Conservation (phyloP, 2,113 vertebrate species). For the Elanoides forficatus region DNA sequence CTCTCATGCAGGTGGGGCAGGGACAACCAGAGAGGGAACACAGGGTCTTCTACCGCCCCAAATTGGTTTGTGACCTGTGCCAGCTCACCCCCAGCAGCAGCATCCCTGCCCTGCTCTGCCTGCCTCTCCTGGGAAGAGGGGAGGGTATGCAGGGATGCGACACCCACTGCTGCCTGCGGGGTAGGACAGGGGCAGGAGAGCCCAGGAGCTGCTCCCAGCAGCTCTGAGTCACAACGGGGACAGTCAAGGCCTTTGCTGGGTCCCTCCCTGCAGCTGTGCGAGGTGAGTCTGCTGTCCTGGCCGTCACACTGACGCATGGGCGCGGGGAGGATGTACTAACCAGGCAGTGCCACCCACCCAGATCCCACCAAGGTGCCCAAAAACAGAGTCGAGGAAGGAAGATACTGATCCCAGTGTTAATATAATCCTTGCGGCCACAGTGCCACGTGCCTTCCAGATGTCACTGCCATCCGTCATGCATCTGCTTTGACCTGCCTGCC, state of each 20-base stretch:
- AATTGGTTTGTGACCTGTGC: not conserved
- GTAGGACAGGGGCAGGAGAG: not conserved
- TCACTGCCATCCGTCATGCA: fast-evolving
- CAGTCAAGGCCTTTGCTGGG: not conserved
- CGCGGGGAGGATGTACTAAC: fast-evolving
- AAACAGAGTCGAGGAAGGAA: not conserved
- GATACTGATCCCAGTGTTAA: too few relatives aligned
- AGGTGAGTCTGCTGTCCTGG: not conserved
- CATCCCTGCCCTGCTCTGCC: not conserved
- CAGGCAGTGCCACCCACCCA: not conserved
- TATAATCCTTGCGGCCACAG: not conserved
- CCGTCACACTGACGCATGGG: fast-evolving
- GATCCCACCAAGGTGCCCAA: fast-evolving
- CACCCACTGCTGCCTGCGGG: not conserved
- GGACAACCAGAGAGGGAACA: not conserved
- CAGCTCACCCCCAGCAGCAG: not conserved
- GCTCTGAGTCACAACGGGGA: not conserved
- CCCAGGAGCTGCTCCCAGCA: not conserved
- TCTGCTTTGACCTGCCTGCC: not conserved
- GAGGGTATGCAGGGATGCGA: not conserved
- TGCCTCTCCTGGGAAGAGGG: not conserved
- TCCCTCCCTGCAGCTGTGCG: fast-evolving
- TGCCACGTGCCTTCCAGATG: not conserved
- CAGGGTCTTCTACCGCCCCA: not conserved
- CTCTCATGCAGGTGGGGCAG: not conserved